Base-by-base conservation (phyloP, 2,113 vertebrate genomes). In the Dendropsophus ebraccatus region DNA sequence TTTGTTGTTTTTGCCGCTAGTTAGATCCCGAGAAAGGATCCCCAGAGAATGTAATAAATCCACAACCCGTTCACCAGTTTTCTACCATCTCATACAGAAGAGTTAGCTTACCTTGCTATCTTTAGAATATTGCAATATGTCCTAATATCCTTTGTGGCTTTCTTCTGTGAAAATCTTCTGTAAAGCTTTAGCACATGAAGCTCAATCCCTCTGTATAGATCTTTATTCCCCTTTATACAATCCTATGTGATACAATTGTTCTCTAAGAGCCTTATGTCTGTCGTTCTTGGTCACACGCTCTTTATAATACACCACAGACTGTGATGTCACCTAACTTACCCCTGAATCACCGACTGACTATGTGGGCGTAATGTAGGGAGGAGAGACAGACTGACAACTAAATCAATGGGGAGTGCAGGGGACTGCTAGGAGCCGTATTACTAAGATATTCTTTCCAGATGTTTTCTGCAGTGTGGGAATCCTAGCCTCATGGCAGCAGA, bases 381-480 rank as follows among this genome's bases (percentile, higher is more conserved):
- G 70, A 50, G 56, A 84, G 70, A 45, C 50, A 60, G 70, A 28
- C 47, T 45, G 28, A 30, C 10, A 75, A 47, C 25, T 21, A 37
- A 54, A n/a, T 32, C 67, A 56, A 21, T 16, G 54, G 54, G 54
- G 23, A 54, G 8, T 30, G 11, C n/a, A 16, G 52, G 30, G 72
- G 17, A 62, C 1, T 12, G 5, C 11, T 67, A 37, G 49, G 21
- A 54, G 47, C 7, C 13, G 3, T 1, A 70, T 45, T 12, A 16
- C 37, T 75, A 47, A 28, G 56, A 84, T 84, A 76, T 76, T 58
- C 30, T 75, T 62, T 62, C 82, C 82, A 84, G 72, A 84, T 84
- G 82, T 65, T 54, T 28, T 8, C 30, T 32, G 13, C 10, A 30
- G n/a, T 76, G 56, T 84, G 82, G 52, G 82, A 84, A 84, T 28